These are phyloP conservation scores for Phenganax marumi DNA, from an alignment of 92 coral and sea anemone genomes.

Conservation along the genomic window DNA sequence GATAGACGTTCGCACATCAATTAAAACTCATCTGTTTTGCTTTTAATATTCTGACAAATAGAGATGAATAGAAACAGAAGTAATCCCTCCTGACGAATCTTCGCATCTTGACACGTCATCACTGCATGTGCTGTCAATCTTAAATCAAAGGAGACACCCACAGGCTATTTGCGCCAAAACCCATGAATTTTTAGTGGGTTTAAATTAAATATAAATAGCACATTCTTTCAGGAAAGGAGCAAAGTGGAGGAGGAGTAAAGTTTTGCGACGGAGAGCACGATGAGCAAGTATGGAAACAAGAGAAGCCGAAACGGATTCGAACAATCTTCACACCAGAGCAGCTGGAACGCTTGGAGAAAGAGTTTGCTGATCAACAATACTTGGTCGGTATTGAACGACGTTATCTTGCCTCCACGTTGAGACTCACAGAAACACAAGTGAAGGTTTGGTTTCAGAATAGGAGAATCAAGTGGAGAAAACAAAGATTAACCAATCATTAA, in stretches of 20 bases:
- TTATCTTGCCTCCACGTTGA: slow-evolving; percentile 90
- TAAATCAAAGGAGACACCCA: too few species aligned
- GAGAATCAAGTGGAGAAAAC: slow-evolving; percentile 96
- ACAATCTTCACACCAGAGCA: slow-evolving; percentile 98
- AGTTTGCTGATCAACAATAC: slow-evolving; percentile 91
- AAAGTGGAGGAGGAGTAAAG: neutral
- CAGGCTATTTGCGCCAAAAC: neutral
- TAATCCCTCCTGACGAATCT: too few species aligned
- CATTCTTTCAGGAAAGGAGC: neutral
- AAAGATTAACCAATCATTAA: slow-evolving; percentile 49
- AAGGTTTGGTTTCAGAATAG: slow-evolving; percentile 99
- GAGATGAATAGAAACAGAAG: too few species aligned
- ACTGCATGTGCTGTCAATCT: too few species aligned
- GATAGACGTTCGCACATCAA: neutral
- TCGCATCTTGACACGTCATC: too few species aligned
- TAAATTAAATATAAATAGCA: neutral
- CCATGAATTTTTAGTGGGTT: neutral
- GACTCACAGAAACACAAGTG: slow-evolving; percentile 95
- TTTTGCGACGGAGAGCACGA: neutral
- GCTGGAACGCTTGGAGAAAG: slow-evolving; percentile 88
- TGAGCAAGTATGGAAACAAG: slow-evolving; percentile 68
- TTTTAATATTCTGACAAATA: too few species aligned
- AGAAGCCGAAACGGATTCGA: slow-evolving; percentile 93
- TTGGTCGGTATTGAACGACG: slow-evolving; percentile 96
- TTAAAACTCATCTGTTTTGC: too few species aligned